A percentile compares a stretch with the other conserved stretches of the same genome.
Evolutionary conservation across 2,888 invertebrate species (phyloP).

Genomic region (Euzetes globulus): DNA sequence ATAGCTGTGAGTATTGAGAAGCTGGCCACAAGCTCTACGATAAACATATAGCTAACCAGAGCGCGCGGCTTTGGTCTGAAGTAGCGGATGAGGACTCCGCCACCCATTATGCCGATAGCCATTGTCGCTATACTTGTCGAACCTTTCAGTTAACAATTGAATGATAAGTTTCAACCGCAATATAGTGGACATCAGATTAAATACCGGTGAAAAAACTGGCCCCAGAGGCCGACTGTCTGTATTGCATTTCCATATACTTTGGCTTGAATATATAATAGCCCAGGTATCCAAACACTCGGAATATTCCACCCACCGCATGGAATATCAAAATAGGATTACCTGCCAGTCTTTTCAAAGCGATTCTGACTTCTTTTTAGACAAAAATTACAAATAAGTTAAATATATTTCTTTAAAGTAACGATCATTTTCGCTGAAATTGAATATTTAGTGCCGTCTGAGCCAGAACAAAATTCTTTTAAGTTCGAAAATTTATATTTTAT

Average conservation of each 20-base stretch:
- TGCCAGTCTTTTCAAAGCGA: conserved; percentile 38
- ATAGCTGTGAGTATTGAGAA: conserved; percentile 40
- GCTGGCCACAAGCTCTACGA: conserved; percentile 42
- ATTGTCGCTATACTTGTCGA: conserved; percentile 41
- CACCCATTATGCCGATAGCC: conserved; percentile 40
- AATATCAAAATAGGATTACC: conserved; percentile 41
- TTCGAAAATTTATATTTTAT: too few species aligned
- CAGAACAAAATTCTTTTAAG: too few species aligned
- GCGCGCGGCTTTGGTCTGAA: conserved; percentile 45
- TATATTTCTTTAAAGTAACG: too few species aligned
- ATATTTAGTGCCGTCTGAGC: too few species aligned
- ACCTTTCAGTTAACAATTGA: background rate
- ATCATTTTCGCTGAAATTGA: too few species aligned
- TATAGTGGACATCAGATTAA: background rate
- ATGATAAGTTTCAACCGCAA: background rate
- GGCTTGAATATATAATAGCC: conserved; percentile 43
- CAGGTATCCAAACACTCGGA: conserved; percentile 41
- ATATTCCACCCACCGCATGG: conserved; percentile 40
- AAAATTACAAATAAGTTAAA: too few species aligned
- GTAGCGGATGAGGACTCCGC: conserved; percentile 44
- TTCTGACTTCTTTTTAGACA: conserved; percentile 36
- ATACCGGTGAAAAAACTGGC: conserved; percentile 40
- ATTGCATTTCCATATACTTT: conserved; percentile 43
- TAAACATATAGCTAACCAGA: conserved; percentile 45
- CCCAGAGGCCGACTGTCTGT: conserved; percentile 41